These are phyloP conservation scores for Adelphocoris suturalis DNA, from an alignment of 2,888 invertebrate genomes.

Conservation along the genomic window DNA sequence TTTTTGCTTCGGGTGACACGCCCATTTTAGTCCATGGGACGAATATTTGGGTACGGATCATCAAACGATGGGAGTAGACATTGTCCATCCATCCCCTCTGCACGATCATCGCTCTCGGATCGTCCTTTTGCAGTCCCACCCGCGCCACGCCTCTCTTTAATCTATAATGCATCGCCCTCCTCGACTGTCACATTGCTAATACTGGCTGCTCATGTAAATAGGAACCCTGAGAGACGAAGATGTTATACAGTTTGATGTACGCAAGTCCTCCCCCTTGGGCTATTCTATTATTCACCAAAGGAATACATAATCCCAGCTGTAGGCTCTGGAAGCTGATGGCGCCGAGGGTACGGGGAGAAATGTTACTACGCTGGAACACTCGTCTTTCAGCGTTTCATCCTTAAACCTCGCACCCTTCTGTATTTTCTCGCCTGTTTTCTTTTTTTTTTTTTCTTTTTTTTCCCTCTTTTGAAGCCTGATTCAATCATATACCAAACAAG, in stretches of 20 bases:
- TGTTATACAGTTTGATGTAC: conserved; percentile 63
- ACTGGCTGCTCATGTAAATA: conserved; percentile 62
- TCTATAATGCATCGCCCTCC: conserved; percentile 50
- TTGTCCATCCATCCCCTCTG: too few species aligned
- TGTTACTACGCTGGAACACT: background rate
- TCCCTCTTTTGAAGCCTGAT: background rate
- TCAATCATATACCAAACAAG: background rate
- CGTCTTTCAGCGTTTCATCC: background rate
- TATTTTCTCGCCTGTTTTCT: conserved; percentile 25
- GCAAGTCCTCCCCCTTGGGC: conserved; percentile 38
- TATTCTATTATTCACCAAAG: conserved; percentile 63
- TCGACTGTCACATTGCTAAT: conserved; percentile 50
- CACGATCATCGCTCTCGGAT: background rate
- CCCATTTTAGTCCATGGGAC: too few species aligned
- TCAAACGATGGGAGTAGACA: too few species aligned
- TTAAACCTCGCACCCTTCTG: background rate
- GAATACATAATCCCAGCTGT: conserved; percentile 48
- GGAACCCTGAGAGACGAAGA: conserved; percentile 46
- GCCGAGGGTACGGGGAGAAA: background rate
- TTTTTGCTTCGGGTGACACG: too few species aligned
- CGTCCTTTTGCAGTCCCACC: background rate
- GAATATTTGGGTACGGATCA: too few species aligned
- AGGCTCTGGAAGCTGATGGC: background rate
- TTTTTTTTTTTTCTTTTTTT: background rate
- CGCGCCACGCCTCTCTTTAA: conserved; percentile 33